Evolutionary conservation across 2,113 vertebrate species (phyloP).

Genomic region (Acrocephalus kingi): DNA sequence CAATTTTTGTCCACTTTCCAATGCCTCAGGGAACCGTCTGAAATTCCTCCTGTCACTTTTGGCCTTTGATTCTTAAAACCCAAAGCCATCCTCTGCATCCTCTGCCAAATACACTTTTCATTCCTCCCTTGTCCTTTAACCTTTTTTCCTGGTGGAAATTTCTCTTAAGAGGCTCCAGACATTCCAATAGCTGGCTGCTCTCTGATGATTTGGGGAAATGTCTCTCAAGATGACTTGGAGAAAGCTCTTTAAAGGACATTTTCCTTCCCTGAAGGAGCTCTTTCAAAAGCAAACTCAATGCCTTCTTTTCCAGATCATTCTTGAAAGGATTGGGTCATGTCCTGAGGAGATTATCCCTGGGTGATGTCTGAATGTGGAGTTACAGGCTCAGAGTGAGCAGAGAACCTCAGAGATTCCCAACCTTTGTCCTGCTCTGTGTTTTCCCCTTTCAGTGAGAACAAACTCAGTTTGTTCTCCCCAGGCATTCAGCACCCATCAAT

Average conservation of each 20-base stretch:
- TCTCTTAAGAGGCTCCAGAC: not conserved
- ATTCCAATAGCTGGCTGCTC: not conserved
- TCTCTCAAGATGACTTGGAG: not conserved
- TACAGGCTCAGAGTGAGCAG: not conserved
- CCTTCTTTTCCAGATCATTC: not conserved
- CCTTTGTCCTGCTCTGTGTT: not conserved
- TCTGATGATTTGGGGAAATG: not conserved
- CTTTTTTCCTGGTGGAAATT: not conserved
- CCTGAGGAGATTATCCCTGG: not conserved
- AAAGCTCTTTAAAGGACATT: not conserved
- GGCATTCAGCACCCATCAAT: not conserved
- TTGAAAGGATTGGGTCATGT: not conserved
- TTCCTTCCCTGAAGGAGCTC: not conserved
- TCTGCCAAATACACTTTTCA: not conserved
- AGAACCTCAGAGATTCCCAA: not conserved
- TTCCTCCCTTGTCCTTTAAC: not conserved
- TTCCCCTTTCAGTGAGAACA: not conserved
- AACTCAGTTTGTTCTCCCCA: not conserved
- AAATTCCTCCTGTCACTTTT: not conserved
- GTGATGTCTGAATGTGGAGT: not conserved
- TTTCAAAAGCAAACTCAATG: not conserved
- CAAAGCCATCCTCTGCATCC: not conserved
- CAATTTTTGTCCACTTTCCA: not conserved
- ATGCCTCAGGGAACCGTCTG: not conserved
- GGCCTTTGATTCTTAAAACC: not conserved